These are phyloP conservation scores for Rotaria sp. DNA, from an alignment of 2,888 invertebrate species.

Conservation along the genomic window DNA sequence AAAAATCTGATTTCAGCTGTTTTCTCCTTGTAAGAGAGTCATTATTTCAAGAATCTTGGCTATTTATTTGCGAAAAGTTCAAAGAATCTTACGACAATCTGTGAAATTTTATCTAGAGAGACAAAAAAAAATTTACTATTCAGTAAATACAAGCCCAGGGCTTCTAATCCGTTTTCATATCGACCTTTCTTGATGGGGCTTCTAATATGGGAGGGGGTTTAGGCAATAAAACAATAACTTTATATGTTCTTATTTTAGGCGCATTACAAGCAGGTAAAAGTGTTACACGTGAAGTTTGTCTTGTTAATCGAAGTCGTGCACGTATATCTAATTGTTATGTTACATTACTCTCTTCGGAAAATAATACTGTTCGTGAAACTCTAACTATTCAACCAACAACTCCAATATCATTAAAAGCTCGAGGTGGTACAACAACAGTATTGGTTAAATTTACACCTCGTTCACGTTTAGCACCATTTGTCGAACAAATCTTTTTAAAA, in stretches of 20 bases:
- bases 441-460: constrained; percentile 26
- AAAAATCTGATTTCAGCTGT: too few relatives aligned
- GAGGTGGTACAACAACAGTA: not conserved
- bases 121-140: too few relatives aligned
- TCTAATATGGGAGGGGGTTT: too few relatives aligned
- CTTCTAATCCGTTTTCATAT: too few relatives aligned
- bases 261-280: constrained; percentile 49
- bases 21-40: too few relatives aligned
- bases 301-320: constrained; percentile 54
- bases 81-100: too few relatives aligned
- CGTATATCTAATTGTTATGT: constrained; percentile 44
- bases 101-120: too few relatives aligned
- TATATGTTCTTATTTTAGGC: not conserved
- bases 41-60: too few relatives aligned
- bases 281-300: constrained; percentile 48
- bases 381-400: not conserved
- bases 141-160: too few relatives aligned
- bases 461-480: constrained; percentile 33
- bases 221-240: too few relatives aligned
- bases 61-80: too few relatives aligned
- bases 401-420: not conserved
- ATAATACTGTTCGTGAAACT: not conserved
- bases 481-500: constrained; percentile 57
- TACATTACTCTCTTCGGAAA: not conserved
- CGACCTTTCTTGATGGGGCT: too few relatives aligned